phyloP scores from a whole-genome alignment of 2,797 vertebrate species.

The Kryptolebias ocellatus region DNA sequence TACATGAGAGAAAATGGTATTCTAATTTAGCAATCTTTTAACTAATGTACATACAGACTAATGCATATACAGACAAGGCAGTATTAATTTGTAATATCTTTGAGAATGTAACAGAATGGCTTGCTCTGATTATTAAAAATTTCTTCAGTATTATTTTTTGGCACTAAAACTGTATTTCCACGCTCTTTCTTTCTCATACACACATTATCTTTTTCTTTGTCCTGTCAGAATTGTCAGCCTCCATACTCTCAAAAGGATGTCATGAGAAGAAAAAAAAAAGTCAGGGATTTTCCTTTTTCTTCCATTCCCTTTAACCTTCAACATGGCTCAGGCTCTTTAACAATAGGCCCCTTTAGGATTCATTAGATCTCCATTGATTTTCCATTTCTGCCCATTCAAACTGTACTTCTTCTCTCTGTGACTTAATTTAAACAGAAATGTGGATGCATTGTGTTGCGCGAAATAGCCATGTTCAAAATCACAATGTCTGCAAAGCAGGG shows the following conservation, averaged over 20 bases:
- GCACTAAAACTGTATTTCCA: slow-evolving; percentile 71
- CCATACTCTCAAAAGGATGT: slow-evolving; percentile 64
- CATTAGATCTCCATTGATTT: slow-evolving; percentile 68
- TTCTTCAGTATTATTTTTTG: slow-evolving; percentile 67
- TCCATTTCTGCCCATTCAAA: slow-evolving; percentile 51
- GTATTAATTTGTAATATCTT: slow-evolving; percentile 84
- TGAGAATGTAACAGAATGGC: slow-evolving; percentile 82
- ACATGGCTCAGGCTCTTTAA: slow-evolving; percentile 66
- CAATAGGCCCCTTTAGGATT: slow-evolving; percentile 70
- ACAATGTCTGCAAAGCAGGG: slow-evolving; percentile 11
- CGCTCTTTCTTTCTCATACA: slow-evolving; percentile 4
- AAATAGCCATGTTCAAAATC: slow-evolving; percentile 34
- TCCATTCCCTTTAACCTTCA: slow-evolving; percentile 67
- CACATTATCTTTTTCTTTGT: slow-evolving; percentile 63
- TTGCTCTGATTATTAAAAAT: slow-evolving; percentile 81
- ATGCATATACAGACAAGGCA: slow-evolving; percentile 77
- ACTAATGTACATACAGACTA: slow-evolving; percentile 71
- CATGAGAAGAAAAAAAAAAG: slow-evolving; percentile 52
- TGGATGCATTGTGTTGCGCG: slow-evolving; percentile 42
- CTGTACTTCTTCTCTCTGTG: slow-evolving; percentile 41
- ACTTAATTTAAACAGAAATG: slow-evolving; percentile 48
- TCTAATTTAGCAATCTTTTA: slow-evolving; percentile 76
- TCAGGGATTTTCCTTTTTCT: slow-evolving; percentile 49
- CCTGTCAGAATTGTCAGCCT: slow-evolving; percentile 61
- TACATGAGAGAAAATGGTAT: slow-evolving; percentile 72